Evolutionary conservation across 2,113 vertebrate species (phyloP).

Genomic region (Percina caprodes): DNA sequence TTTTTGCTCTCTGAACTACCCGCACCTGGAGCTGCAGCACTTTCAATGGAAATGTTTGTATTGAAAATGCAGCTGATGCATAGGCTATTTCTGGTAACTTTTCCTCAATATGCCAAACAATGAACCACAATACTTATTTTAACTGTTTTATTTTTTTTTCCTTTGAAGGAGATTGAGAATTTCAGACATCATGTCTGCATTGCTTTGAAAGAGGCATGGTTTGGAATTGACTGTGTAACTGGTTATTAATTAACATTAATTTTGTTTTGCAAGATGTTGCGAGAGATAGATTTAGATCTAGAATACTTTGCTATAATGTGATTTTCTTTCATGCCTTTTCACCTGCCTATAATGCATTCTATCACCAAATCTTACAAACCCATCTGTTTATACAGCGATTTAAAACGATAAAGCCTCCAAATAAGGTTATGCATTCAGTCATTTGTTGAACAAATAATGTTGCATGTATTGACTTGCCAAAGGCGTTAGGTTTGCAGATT

Average conservation of each 20-base stretch:
- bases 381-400: constrained; percentile 1
- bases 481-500: not conserved
- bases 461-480: not conserved
- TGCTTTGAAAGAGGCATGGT: constrained; percentile 81
- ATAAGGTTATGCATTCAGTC: not conserved
- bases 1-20: not conserved
- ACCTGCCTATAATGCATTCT: not conserved
- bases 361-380: not conserved
- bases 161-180: constrained; percentile 6
- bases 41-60: constrained; percentile 14
- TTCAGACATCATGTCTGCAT: constrained; percentile 72
- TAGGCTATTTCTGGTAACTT: not conserved
- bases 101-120: not conserved
- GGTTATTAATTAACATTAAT: not conserved
- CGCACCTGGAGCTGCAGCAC: constrained; percentile 5
- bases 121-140: constrained; percentile 5
- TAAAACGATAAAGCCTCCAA: not conserved
- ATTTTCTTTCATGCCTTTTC: not conserved
- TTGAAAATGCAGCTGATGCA: constrained; percentile 6
- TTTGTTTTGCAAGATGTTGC: not conserved
- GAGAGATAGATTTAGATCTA: not conserved
- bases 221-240: constrained; percentile 48
- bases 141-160: not conserved
- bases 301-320: not conserved
- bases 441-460: not conserved